phyloP scores from a whole-genome alignment of 2,113 vertebrate genomes.

The Phoenicopterus ruber region DNA sequence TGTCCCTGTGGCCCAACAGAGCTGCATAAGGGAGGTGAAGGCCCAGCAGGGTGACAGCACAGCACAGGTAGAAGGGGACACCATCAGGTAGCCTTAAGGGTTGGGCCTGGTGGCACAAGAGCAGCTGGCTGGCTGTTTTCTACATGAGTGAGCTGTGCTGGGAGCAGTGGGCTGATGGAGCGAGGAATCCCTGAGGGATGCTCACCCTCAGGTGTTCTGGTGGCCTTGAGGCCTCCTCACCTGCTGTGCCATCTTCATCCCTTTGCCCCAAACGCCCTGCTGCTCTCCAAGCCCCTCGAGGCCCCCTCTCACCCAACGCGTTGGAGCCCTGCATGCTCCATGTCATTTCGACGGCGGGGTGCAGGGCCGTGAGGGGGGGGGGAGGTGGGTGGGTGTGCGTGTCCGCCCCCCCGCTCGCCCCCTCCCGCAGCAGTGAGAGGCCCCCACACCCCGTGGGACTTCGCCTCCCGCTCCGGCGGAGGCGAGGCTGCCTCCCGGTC shows the following conservation, averaged over 20 bases:
- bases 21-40: accelerated
- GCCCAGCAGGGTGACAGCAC: accelerated
- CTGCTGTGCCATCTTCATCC: accelerated
- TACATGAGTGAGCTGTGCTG: accelerated
- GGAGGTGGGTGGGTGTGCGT: too few relatives aligned
- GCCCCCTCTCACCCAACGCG: too few relatives aligned
- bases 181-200: accelerated
- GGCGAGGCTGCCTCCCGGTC: too few relatives aligned
- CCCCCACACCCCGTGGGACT: neutral
- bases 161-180: neutral
- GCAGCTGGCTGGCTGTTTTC: neutral
- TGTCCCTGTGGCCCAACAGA: too few relatives aligned
- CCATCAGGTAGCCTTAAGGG: neutral
- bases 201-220: neutral
- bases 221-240: neutral
- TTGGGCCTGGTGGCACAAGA: accelerated
- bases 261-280: neutral
- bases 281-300: neutral
- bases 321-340: accelerated
- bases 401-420: too few relatives aligned
- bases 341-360: accelerated
- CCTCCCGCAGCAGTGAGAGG: neutral
- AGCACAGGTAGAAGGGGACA: accelerated
- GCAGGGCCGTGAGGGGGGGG: neutral
- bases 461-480: neutral